Base-by-base conservation (phyloP, 2,113 vertebrate species). In the Eurystomus gularis region DNA sequence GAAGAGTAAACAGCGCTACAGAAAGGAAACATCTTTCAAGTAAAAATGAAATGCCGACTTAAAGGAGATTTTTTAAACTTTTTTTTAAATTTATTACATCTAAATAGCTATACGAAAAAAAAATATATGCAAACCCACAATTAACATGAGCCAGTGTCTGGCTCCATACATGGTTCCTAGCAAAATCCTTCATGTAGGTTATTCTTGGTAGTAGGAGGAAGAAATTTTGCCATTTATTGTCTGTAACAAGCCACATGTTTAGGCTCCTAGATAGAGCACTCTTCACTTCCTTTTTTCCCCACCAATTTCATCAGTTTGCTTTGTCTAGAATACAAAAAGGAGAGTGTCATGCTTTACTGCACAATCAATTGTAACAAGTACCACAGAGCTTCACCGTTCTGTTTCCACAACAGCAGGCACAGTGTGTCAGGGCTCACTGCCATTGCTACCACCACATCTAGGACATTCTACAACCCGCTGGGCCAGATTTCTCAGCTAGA, bases 391-490 rank as follows among this genome's bases (percentile, higher is more conserved):
- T 86, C 66, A 79, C 5, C 26, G 6, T 66, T 48, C 61, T 64
- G 14, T 31, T 84, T 86, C 28, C 75, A 51, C 37, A 62, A 17
- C 12, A 65, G 40, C 28, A 57, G 24, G 33, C 14, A 39, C 8
- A 20, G 21, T 7, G 10, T 15, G 33, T 40, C 48, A 88, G 44
- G 15, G 42, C 19, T 80, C 46, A 20, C 23, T 0, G 0, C 9
- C 25, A n/a, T 4, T 33, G 44, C 21, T 33, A 54, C 7, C 37
- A 77, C 5, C 8, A 29, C 51, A 75, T 6, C 49, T 7, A 72
- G n/a, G 26, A 73, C 0, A 0, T 39, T 58, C 54, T 61, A 46
- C 10, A 71, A 48, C 37, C n/a, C 80, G 25, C 58, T 4, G 1
- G n/a, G 31, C 20, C 58, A 77, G 29, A n/a, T 6, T 16, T 52